These are phyloP conservation scores for Selenia dentaria DNA, from an alignment of 2,888 invertebrate species.

Conservation along the genomic window DNA sequence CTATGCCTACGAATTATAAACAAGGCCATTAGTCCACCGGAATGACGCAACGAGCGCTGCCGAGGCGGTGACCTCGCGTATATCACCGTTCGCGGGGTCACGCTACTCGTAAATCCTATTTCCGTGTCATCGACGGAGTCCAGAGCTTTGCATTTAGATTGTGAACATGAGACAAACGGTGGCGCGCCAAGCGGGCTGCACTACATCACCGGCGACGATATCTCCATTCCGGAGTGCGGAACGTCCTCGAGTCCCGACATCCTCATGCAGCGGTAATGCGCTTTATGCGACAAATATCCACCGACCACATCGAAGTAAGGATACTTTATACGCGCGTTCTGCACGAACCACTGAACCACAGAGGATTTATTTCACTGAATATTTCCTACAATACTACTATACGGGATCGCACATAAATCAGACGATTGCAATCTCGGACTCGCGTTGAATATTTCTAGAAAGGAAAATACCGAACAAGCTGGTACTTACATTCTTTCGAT, in stretches of 20 bases:
- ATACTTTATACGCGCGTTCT: constrained; percentile 52
- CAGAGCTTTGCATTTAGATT: constrained; percentile 60
- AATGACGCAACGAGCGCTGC: constrained; percentile 60
- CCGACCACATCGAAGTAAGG: constrained; percentile 52
- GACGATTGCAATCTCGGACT: constrained; percentile 51
- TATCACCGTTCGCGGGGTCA: constrained; percentile 56
- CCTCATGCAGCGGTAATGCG: constrained; percentile 51
- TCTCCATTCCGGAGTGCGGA: constrained; percentile 39
- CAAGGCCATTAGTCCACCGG: constrained; percentile 56
- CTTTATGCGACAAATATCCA: constrained; percentile 55
- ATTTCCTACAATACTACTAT: constrained; percentile 41
- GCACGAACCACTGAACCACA: constrained; percentile 55
- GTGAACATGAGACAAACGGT: constrained; percentile 40
- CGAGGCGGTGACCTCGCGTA: constrained; percentile 68
- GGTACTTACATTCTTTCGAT: constrained; percentile 58
- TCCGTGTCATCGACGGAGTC: constrained; percentile 62
- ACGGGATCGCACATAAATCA: constrained; percentile 58
- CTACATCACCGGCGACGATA: constrained; percentile 47
- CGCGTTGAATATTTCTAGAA: constrained; percentile 53
- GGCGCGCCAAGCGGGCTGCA: constrained; percentile 61
- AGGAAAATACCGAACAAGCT: constrained; percentile 43
- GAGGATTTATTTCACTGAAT: constrained; percentile 65
- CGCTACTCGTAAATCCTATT: constrained; percentile 66
- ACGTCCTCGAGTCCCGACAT: constrained; percentile 44
- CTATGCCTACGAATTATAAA: constrained; percentile 50